Base-by-base conservation (phyloP, 92 coral and sea anemone species). In the Phenganax marumi region DNA sequence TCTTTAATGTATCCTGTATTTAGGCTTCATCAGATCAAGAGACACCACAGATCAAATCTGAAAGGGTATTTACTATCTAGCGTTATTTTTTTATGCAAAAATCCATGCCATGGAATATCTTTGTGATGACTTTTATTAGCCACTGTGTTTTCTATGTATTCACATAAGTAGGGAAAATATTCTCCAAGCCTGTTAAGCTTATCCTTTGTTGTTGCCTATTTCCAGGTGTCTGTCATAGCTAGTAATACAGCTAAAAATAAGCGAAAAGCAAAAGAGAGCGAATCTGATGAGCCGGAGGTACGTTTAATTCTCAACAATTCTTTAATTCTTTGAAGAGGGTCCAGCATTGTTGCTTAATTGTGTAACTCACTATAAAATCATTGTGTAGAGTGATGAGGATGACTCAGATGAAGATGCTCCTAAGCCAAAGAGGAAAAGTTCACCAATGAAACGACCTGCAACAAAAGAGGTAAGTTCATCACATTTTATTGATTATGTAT, bases 201-300 rank as follows among this genome's bases (percentile, higher is more conserved):
- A 33, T 33, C 43, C 43, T 2, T 33, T 33, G 43, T 33, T 1
- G 3, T 33, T 33, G 2, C 5, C 3, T 8, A 43, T 70, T 70
- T 9, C 19, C 53, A 70, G 76, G 76, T 70, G 13, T 70, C 76
- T n/a, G 76, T 70, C 0, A 70, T 70, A 12, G 5, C 76, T 11
- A 70, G 8, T 62, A 72, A 48, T 87, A 73, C 51, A 5, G 43
- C 43, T 52, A 71, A 46, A 18, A 65, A 65, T 43, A 73, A 73
- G 73, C 12, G 23, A 49, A 79, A 79, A 61, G 86, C 64, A 12
- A 75, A 39, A 48, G 82, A 70, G 54, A 81, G 87, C 21, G 82
- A 85, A 12, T 51, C 81, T 53, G 92, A 87, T 58, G 18, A 70
- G 11, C 84, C 85, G 46, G 85, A 68, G 1, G 81, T 56, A 8